Conservation (phyloP, 2,888 invertebrate genomes). For the Pinctada fucata region DNA sequence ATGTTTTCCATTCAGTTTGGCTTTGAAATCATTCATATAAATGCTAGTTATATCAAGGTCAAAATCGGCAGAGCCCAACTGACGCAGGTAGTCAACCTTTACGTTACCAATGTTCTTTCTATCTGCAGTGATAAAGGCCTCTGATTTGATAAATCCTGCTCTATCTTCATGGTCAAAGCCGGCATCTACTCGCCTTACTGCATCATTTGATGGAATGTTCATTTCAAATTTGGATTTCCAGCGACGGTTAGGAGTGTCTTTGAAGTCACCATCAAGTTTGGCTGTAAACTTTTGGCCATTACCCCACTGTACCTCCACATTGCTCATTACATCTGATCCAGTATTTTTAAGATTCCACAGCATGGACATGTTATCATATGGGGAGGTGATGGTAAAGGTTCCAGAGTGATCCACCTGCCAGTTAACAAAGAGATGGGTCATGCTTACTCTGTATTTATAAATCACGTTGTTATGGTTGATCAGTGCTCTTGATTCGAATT, state of each 20-base stretch:
- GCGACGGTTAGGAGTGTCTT: constrained; percentile 31
- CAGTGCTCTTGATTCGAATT: constrained; percentile 26
- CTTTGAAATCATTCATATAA: constrained; percentile 46
- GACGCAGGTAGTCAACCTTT: constrained; percentile 42
- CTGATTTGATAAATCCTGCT: constrained; percentile 42
- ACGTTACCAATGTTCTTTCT: constrained; percentile 44
- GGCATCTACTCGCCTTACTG: constrained; percentile 40
- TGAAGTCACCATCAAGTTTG: constrained; percentile 31
- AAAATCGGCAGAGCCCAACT: constrained; percentile 38
- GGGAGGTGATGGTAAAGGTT: constrained; percentile 35
- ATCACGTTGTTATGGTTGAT: constrained; percentile 31
- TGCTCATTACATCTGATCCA: constrained; percentile 27
- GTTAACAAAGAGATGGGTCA: constrained; percentile 28
- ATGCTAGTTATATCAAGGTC: constrained; percentile 38
- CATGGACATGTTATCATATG: constrained; percentile 25
- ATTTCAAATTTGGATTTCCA: constrained; percentile 44
- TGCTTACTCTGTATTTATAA: constrained; percentile 33
- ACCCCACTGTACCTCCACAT: constrained; percentile 32
- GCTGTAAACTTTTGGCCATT: constrained; percentile 32
- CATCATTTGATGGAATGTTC: constrained; percentile 46
- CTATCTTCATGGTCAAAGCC: constrained; percentile 51
- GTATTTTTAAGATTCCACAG: constrained; percentile 37
- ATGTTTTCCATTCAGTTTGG: constrained; percentile 45
- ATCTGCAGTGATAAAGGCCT: constrained; percentile 46
- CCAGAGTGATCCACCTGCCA: constrained; percentile 37